Base-by-base conservation (phyloP, 1,140 invertebrate species). In the Zaprionus lachaisei region DNA sequence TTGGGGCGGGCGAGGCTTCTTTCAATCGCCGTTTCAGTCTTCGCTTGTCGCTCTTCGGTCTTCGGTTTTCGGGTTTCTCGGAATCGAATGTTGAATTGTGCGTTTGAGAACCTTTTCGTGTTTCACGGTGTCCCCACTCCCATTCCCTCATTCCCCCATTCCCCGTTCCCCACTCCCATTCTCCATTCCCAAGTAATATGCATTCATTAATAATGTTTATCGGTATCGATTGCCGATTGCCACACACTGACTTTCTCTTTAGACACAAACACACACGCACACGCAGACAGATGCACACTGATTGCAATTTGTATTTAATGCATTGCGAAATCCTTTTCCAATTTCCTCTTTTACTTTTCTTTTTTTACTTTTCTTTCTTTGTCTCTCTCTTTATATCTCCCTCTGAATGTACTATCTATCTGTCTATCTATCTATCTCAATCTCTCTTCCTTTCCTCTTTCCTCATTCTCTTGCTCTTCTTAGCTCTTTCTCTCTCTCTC, bases 151-250 rank as follows among this genome's bases (percentile, higher is more conserved):
- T 4, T 4, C 4, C 37, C 15, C 38, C 38, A n/a, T 2, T 9
- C 41, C n/a, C 5, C 7, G 5, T 41, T 7, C 38, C 38, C 38
- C n/a, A 47, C 41, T n/a, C n/a, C n/a, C n/a, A 11, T n/a, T 17
- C 41, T 41, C 41, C 41, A 47, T 47, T 47, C 41, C 41, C 41
- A 47, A 70, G 73, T 81, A 67, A 78, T 81, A 84, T 80, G 78
- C 77, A 78, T 87, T 84, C 84, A 89, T 89, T 89, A 90, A 89
- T 89, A 89, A 84, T 89, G 85, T 84, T 89, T 79, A 89, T 84
- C 81, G 37, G 17, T 73, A 57, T 62, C 66, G 65, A 31, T 54
- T 62, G 66, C 41, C 63, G 20, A 20, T 20, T 20, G 64, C 62
- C 69, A 57, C 69, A 72, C 63, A 37, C 49, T 55, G 31, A 37